Base-by-base conservation (phyloP, 1,140 invertebrate species). In the Propsilocerus akamusi region DNA sequence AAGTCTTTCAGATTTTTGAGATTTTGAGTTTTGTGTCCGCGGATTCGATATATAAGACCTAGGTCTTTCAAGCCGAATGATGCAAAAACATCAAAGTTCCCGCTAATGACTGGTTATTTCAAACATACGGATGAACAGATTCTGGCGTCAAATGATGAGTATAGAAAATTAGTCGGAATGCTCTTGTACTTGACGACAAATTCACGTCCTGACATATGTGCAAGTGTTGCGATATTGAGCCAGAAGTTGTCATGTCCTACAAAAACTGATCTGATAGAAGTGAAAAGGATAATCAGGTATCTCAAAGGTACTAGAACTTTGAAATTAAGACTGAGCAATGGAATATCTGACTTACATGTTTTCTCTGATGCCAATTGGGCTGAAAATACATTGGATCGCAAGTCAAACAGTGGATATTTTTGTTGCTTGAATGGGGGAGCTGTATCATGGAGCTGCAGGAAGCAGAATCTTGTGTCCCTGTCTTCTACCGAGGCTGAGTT, bases 351-450 rank as follows among this genome's bases (percentile, higher is more conserved):
- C 5, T 41, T 60, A 14, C 51, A 54, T 51, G 61, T 55, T 11
- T 69, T 57, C 53, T 56, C 55, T 51, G 68, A 69, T 62, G 57
- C 69, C 28, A 57, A 65, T 54, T 67, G 59, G 57, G 63, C 58
- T 26, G 58, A 48, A 22, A 49, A 65, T 53, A 14, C 47, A 37
- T 51, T 56, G 28, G 57, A 61, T 37, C 49, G 61, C 26, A 61
- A 57, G 55, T 59, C 58, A 2, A 59, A 53, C 34, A 57, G 5
- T n/a, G 67, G 65, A 4, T 67, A 58, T 56, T 51, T 55, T 20
- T 60, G 64, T 50, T 47, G 53, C 22, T 47, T 64, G n/a, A 51
- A 49, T 47, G 57, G 55, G 22, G 50, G 49, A 28, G 49, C 55
- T 11, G 53, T 67, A 23, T 56, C 56, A 6, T 67, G 60, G 59